Percentiles rank a stretch among this genome's conserved stretches.
phyloP scores from a whole-genome alignment of 1,140 invertebrate genomes.

The Euborellia annulipes region DNA sequence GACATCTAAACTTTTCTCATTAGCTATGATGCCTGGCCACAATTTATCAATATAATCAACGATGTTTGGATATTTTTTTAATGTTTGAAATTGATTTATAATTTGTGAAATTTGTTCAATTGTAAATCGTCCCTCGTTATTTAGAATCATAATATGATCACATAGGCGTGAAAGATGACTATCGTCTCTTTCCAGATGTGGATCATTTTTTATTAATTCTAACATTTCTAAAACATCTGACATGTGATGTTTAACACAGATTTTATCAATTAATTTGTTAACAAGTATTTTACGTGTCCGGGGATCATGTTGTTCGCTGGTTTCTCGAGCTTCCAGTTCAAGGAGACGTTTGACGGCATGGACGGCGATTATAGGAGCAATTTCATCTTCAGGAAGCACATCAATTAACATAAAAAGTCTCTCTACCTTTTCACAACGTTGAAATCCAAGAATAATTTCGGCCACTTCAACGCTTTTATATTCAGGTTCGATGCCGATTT shows the following conservation, averaged over 20 bases:
- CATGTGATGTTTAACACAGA: constrained; percentile 25
- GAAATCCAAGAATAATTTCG: constrained; percentile 25
- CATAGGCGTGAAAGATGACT: constrained; percentile 26
- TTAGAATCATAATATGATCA: constrained; percentile 41
- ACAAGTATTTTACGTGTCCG: constrained; percentile 25
- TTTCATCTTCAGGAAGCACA: constrained; percentile 29
- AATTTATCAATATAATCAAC: constrained; percentile 39
- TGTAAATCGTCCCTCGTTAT: constrained; percentile 39
- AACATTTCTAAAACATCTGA: constrained; percentile 31
- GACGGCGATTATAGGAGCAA: constrained; percentile 33
- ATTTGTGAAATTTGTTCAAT: constrained; percentile 44
- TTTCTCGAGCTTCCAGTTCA: constrained; percentile 32
- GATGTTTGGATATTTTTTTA: constrained; percentile 29
- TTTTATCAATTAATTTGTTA: constrained; percentile 29
- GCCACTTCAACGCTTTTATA: constrained; percentile 20
- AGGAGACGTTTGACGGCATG: constrained; percentile 27
- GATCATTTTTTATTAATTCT: constrained; percentile 23
- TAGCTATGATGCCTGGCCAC: constrained; percentile 48
- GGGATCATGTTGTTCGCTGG: constrained; percentile 3
- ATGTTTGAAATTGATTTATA: constrained; percentile 28
- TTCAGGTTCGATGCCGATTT: constrained; percentile 13
- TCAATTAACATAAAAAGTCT: constrained; percentile 26
- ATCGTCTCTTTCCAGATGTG: too few species aligned
- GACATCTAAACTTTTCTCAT: constrained; percentile 38
- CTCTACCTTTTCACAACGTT: constrained; percentile 19